Evolutionary conservation across 1,140 invertebrate species (phyloP), one percentile per base, ranked within the genome.

Genomic region (Ectropis grisescens): DNA sequence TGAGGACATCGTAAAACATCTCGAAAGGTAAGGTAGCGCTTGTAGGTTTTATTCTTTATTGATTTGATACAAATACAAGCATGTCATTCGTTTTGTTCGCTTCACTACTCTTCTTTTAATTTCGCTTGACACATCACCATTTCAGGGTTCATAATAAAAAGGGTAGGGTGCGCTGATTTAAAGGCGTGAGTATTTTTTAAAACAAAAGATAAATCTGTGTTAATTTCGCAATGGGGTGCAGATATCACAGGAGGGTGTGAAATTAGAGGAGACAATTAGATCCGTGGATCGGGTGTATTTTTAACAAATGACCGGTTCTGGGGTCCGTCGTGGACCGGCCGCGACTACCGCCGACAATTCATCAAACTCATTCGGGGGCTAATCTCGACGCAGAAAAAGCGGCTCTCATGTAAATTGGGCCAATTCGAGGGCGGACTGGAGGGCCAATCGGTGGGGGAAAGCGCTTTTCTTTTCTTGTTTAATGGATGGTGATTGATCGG

Each of bases 1-100:
- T 79, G 93, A 95, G 84, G 93, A 95, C 82, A 94, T 95, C 75
- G 93, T 95, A 31, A 95, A 95, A 86, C 93, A 95, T 72, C 87
- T 95, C 60, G 93, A 95, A 88, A 92, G 93, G 89, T 93, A 89
- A 84, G 89, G 69, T 8, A 28, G 19, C 22, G 16, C 16, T 19
- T 19, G 8, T 19, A 4, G 16, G 16, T n/a, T n/a, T n/a, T n/a
- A n/a, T n/a, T n/a, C n/a, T n/a, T n/a, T n/a, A n/a, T n/a, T n/a
- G n/a, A n/a, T n/a, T n/a, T n/a, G n/a, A n/a, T n/a, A n/a, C n/a
- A n/a, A n/a, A n/a, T n/a, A n/a, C n/a, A n/a, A n/a, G n/a, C n/a
- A n/a, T n/a, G n/a, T n/a, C n/a, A n/a, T n/a, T n/a, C n/a, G n/a
- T n/a, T n/a, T n/a, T n/a, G n/a, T n/a, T n/a, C n/a, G n/a, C n/a